A percentile compares a stretch with the other conserved stretches of the same genome.
phyloP scores from a whole-genome alignment of 1,140 invertebrate genomes.

The Cardiocondyla obscurior region DNA sequence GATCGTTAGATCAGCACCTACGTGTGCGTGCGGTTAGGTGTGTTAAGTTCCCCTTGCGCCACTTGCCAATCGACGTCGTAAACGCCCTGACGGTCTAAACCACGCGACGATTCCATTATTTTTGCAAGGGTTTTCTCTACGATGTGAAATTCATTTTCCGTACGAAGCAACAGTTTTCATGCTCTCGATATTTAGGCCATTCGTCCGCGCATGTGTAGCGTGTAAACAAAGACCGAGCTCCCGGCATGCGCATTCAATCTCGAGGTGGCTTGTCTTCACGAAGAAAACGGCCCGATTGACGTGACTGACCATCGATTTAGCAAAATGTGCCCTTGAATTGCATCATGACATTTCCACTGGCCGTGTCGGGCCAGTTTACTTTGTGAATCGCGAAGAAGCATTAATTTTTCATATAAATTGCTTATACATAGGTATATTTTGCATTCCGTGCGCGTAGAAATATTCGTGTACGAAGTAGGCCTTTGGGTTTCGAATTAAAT shows the following conservation, averaged over 20 bases:
- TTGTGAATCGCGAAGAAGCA: background rate
- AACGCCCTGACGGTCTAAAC: too few species aligned
- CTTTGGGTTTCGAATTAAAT: background rate
- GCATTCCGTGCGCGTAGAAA: too few species aligned
- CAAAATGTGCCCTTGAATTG: background rate
- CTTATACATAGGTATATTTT: too few species aligned
- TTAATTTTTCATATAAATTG: too few species aligned
- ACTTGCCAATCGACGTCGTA: too few species aligned
- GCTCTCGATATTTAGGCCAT: background rate
- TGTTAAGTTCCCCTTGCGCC: too few species aligned
- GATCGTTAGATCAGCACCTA: too few species aligned
- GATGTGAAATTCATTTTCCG: background rate
- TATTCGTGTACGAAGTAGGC: too few species aligned
- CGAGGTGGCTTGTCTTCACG: background rate
- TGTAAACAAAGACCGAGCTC: constrained; percentile 5
- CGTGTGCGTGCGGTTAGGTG: too few species aligned
- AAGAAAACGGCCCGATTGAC: background rate
- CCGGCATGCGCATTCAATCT: constrained; percentile 21
- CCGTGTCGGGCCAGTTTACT: background rate
- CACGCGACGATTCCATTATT: too few species aligned
- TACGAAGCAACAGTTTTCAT: constrained; percentile 26
- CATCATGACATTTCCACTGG: background rate
- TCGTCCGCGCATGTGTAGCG: background rate
- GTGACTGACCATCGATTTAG: background rate
- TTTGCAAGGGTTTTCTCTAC: too few species aligned